Percentiles rank a stretch among this genome's conserved stretches.
phyloP scores from a whole-genome alignment of 2,113 vertebrate species.

The Gymnogyps californianus region DNA sequence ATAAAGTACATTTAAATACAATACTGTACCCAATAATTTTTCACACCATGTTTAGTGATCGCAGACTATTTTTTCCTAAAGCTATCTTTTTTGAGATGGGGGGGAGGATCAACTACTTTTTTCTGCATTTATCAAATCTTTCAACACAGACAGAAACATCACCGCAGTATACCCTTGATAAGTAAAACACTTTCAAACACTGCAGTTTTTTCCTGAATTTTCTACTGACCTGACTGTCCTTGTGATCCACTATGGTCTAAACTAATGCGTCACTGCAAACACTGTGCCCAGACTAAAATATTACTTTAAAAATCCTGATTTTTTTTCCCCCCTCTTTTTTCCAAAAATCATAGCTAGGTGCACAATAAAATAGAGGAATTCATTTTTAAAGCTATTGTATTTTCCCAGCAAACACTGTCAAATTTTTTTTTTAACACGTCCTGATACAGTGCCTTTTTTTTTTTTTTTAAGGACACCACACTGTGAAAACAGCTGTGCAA shows the following conservation, averaged over 20 bases:
- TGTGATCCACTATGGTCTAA: not conserved
- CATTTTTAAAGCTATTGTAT: not conserved
- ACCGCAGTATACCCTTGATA: not conserved
- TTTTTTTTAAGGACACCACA: not conserved
- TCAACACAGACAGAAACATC: not conserved
- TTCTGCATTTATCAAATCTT: not conserved
- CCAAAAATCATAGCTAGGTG: not conserved
- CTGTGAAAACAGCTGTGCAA: not conserved
- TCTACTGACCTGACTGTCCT: not conserved
- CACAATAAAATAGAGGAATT: not conserved
- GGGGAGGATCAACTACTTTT: not conserved
- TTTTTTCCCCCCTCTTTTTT: not conserved
- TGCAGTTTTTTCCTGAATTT: not conserved
- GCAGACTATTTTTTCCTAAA: not conserved
- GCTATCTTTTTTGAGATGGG: not conserved
- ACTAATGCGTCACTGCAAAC: not conserved
- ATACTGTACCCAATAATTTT: not conserved
- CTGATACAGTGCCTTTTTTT: no score
- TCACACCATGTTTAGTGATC: not conserved
- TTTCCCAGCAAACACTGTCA: not conserved
- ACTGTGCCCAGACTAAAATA: not conserved
- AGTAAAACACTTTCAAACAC: not conserved
- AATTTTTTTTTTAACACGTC: not conserved
- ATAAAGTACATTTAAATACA: not conserved
- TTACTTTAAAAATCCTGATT: not conserved